These are phyloP conservation scores for Peromyscus polionotus DNA, from an alignment of 2,113 vertebrate genomes.

Conservation along the genomic window DNA sequence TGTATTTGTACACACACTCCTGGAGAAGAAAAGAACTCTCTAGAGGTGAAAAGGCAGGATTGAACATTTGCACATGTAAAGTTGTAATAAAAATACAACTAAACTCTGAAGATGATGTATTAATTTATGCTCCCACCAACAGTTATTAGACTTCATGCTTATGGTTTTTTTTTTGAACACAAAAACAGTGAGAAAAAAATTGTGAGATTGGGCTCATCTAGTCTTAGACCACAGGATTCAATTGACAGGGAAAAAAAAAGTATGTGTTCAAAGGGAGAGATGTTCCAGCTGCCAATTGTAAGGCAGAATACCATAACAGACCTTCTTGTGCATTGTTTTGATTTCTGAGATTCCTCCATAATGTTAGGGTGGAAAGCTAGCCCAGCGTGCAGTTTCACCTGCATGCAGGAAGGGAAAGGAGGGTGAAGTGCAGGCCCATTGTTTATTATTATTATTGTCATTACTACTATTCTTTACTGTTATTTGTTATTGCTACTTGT, in stretches of 20 bases:
- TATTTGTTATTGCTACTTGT: neutral
- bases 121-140: neutral
- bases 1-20: neutral
- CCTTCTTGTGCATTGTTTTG: neutral
- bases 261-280: neutral
- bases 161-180: neutral
- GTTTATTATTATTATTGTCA: neutral
- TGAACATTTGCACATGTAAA: neutral
- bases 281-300: neutral
- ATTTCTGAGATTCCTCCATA: neutral
- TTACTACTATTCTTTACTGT: neutral
- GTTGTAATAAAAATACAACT: slow-evolving; percentile 1
- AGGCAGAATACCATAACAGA: neutral
- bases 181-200: neutral
- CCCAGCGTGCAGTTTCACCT: neutral
- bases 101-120: neutral
- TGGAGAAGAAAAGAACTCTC: neutral
- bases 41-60: neutral
- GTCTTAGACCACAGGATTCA: neutral
- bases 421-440: neutral
- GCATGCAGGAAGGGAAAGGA: neutral
- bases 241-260: neutral
- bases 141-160: neutral
- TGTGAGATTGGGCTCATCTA: neutral
- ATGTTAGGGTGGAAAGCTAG: neutral